Evolutionary conservation across 2,113 vertebrate species (phyloP), one percentile per base, ranked within the genome.

Genomic region (Azemiops feae): DNA sequence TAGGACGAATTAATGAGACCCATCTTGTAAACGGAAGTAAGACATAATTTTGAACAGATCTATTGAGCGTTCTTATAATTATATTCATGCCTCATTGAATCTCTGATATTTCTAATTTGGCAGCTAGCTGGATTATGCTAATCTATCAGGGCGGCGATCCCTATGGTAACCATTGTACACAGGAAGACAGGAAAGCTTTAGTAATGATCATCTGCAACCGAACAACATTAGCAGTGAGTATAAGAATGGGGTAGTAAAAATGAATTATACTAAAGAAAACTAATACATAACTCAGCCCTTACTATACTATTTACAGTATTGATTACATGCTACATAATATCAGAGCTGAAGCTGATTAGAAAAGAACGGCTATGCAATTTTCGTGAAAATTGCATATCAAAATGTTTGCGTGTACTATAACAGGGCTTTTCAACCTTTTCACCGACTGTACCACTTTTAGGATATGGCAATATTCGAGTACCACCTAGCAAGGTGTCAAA

Each of bases 111-210:
- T 95, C 86, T 95, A 11, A 93, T 45, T 95, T 93, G 69, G 85
- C 96, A 99, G 99, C 97, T 97, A 98, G 99, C 91, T 99, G 99
- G 99, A 98, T 99, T 96, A 97, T 99, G 97, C 96, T 99, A 88
- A 98, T 98, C 94, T 99, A 99, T 95, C 97, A 93, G 92, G 96
- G 97, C 1, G 99, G 99, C 6, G 98, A 98, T 1, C 92, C 88
- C 14, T 99, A 99, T 30, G 96, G 97, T 87, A 74, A 0, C 0
- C 98, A 99, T 97, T 99, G 99, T 93, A 95, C 94, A 39, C 87
- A 93, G 5, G 98, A 98, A 95, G 93, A 93, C 11, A 98, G 99
- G 43, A 98, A 96, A 90, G 98, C 98, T 55, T 97, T 98, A 53
- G 94, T 99, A 93, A 99, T 99, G 99, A 99, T 99, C 96, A 99